Percentiles rank a stretch among this genome's conserved stretches.
phyloP scores from a whole-genome alignment of 1,140 invertebrate genomes.

The Lepidurus packardi region DNA sequence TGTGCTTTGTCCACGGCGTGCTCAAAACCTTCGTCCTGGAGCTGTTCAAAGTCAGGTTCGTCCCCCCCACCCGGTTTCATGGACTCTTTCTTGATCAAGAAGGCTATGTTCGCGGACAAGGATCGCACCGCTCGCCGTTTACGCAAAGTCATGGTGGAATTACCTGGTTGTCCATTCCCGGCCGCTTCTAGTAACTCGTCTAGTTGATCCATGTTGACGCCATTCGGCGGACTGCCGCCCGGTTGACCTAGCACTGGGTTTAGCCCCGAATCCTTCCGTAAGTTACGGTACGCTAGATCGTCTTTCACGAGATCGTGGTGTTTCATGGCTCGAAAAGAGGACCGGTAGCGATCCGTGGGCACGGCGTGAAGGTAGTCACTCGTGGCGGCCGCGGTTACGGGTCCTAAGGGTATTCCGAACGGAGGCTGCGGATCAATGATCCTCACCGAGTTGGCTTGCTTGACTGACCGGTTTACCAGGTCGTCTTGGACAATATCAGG shows the following conservation, averaged over 20 bases:
- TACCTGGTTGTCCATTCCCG: constrained; percentile 33
- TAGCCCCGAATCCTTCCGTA: constrained; percentile 62
- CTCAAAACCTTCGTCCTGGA: constrained; percentile 41
- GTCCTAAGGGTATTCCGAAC: constrained; percentile 80
- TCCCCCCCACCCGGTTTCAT: neutral
- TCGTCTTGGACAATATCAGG: constrained; percentile 78
- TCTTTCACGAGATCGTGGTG: constrained; percentile 77
- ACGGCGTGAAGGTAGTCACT: constrained; percentile 75
- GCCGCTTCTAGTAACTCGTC: constrained; percentile 40
- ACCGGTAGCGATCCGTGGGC: constrained; percentile 47
- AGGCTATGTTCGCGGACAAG: constrained; percentile 71
- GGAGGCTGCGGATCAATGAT: constrained; percentile 73
- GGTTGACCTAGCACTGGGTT: constrained; percentile 37
- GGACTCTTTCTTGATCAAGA: constrained; percentile 50
- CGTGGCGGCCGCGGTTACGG: constrained; percentile 63
- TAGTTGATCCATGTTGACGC: constrained; percentile 41
- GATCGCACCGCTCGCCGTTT: constrained; percentile 71
- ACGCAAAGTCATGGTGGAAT: constrained; percentile 41
- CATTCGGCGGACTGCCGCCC: constrained; percentile 43
- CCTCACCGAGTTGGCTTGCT: constrained; percentile 62
- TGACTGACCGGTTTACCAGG: constrained; percentile 70
- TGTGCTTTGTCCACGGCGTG: constrained; percentile 44
- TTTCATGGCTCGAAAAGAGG: constrained; percentile 56
- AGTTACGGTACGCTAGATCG: constrained; percentile 74
- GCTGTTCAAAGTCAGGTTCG: constrained; percentile 22